Conservation (phyloP, 1,140 invertebrate genomes). For the Drosophila quadrilineata region DNA sequence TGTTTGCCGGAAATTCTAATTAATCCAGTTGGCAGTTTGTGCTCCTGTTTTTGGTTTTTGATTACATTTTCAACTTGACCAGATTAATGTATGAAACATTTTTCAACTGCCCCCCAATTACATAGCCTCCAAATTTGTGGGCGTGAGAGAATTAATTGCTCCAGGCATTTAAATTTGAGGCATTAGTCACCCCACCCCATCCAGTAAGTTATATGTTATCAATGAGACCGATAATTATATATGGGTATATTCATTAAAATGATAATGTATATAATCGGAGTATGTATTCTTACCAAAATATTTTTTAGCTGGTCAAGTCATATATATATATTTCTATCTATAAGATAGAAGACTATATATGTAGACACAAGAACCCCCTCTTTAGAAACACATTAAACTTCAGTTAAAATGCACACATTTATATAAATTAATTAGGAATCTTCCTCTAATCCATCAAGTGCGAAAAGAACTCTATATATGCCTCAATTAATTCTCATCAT, state of each 20-base stretch:
- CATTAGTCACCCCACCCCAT: slow-evolving; percentile 15
- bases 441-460: slow-evolving; percentile 43
- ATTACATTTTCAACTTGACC: slow-evolving; percentile 49
- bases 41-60: slow-evolving; percentile 31
- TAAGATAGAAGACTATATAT: too few relatives aligned
- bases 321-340: too few relatives aligned
- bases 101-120: slow-evolving; percentile 27
- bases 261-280: too few relatives aligned
- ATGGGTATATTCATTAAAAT: too few relatives aligned
- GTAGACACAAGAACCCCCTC: too few relatives aligned
- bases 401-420: slow-evolving; percentile 33
- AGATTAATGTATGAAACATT: slow-evolving; percentile 51
- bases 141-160: slow-evolving; percentile 10
- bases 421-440: slow-evolving; percentile 56
- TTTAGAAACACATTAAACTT: slow-evolving; percentile 23
- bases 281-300: too few relatives aligned
- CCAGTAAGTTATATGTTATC: too few relatives aligned
- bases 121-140: slow-evolving; percentile 3
- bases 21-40: slow-evolving; percentile 32
- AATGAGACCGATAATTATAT: too few relatives aligned
- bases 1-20: slow-evolving; percentile 49
- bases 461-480: slow-evolving; percentile 31
- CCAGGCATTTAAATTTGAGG: slow-evolving; percentile 11
- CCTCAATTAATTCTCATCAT: slow-evolving; percentile 65
- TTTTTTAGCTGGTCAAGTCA: too few relatives aligned